Base-by-base conservation (phyloP, 2,797 vertebrate genomes). In the Muraenolepis orangiensis region DNA sequence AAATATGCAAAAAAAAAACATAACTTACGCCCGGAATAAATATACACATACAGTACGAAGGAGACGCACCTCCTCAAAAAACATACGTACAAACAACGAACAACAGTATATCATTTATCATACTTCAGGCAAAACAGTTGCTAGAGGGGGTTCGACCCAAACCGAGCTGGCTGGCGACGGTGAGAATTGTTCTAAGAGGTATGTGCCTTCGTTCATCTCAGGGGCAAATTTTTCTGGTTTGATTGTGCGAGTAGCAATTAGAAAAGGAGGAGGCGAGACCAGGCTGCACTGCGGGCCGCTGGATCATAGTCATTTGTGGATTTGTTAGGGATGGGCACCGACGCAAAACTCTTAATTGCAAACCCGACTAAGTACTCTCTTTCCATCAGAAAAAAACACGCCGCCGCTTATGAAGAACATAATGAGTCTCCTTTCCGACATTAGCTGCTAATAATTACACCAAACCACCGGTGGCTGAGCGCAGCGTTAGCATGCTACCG, bases 11-110 rank as follows among this genome's bases (percentile, higher is more conserved):
- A 64, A 92, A 77, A 91, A 90, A 64, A 92, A 77, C 91, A 93
- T 93, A 93, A 94, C 90, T 94, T 93, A 93, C 86, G 87, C 92
- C 85, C 90, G 87, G 91, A 95, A 95, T 95, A 95, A 95, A 95
- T 95, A 95, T 86, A 87, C 84, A 91, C 87, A 64, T 11, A 64
- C 23, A 86, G 91, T 91, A 84, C 91, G 89, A 92, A 84, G 91
- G 89, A 92, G 93, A 95, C 86, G 88, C 86, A 82, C 84, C 86
- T 88, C 84, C 79, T 87, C 78, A 76, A 34, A 76, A 34, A 76
- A 72, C 76, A 74, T 34, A 74, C 8, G 57, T 64, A 64, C 57
- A 26, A 64, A 64, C 12, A 26, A 64, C n/a, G n/a, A 26, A 26
- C 57, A 61, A 61, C 79, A 80, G 72, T 67, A 86, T 76, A 85